Conservation (phyloP, 2,797 vertebrate species). For the Cuculus canorus region DNA sequence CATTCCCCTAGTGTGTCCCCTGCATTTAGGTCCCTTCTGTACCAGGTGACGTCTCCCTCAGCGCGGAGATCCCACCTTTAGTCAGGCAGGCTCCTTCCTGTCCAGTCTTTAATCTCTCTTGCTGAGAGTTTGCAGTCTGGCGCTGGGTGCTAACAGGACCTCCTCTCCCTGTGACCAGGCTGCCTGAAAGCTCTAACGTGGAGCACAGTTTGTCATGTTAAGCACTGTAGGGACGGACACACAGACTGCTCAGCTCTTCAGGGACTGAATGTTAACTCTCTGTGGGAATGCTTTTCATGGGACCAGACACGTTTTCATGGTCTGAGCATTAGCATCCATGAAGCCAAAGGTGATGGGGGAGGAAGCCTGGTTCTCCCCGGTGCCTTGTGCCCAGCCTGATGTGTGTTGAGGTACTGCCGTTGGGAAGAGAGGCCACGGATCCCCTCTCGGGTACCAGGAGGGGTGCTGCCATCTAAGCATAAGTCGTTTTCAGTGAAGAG, state of each 20-base stretch:
- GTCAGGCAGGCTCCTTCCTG: not conserved
- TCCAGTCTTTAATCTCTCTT: not conserved
- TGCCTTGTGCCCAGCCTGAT: not conserved
- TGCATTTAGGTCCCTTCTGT: not conserved
- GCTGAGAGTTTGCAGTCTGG: not conserved
- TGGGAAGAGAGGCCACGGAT: not conserved
- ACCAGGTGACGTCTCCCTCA: not conserved
- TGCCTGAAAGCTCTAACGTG: not conserved
- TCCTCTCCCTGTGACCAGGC: not conserved
- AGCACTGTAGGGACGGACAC: not conserved
- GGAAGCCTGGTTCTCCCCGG: not conserved
- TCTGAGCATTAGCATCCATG: not conserved
- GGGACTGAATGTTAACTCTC: too few species aligned
- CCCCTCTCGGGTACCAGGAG: not conserved
- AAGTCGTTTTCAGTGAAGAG: not conserved
- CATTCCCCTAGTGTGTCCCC: not conserved
- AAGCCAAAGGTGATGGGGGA: not conserved
- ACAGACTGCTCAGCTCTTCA: not conserved
- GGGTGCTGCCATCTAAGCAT: not conserved
- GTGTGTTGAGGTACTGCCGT: not conserved
- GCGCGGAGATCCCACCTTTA: not conserved
- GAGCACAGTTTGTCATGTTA: fast-evolving
- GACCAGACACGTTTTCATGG: fast-evolving
- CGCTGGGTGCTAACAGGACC: not conserved
- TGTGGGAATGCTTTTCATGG: not conserved